Base-by-base conservation (phyloP, 2,797 vertebrate species). In the Takifugu ocellatus region DNA sequence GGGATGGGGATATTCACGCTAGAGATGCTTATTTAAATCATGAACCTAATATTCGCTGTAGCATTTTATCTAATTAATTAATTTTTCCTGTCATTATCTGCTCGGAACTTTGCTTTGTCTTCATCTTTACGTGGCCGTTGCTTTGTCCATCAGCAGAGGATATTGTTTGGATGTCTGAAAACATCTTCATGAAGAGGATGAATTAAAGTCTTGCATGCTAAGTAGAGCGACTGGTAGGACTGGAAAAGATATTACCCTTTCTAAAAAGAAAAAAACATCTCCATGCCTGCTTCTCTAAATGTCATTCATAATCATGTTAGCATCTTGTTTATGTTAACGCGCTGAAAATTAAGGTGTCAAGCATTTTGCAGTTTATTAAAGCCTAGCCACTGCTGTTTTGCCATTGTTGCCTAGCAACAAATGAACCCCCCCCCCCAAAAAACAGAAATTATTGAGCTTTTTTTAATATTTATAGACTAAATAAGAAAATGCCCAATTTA, bases 21-120 rank as follows among this genome's bases (percentile, higher is more conserved):
- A 56, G 63, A 63, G 62, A 71, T 68, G 75, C 74, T 82, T 74
- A 81, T 85, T 81, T 68, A 78, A 84, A 83, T 82, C 62, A 84
- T 88, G 84, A 76, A 71, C 61, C 73, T 80, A 77, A 84, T 83
- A 81, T 68, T 75, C 51, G 58, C 67, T 46, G 16, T 21, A n/a
- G n/a, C 50, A 48, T 61, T 61, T 63, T 49, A 62, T 45, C 68
- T 67, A n/a, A 49, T 24, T 64, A 56, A 62, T 46, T 21, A 2
- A n/a, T 46, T 21, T 46, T 46, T 21, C 17, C 43, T 21, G 2
- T 43, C 42, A 12, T 10, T 29, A 7, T 29, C 51, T 68, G 49
- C 44, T 59, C 29, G 36, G 21, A 67, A 44, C 43, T 51, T 79
- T 43, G 68, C 55, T 63, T 68, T 70, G 54, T 66, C 59, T 70